phyloP scores from a whole-genome alignment of 2,113 vertebrate species.

The Lichenostomus cassidix region DNA sequence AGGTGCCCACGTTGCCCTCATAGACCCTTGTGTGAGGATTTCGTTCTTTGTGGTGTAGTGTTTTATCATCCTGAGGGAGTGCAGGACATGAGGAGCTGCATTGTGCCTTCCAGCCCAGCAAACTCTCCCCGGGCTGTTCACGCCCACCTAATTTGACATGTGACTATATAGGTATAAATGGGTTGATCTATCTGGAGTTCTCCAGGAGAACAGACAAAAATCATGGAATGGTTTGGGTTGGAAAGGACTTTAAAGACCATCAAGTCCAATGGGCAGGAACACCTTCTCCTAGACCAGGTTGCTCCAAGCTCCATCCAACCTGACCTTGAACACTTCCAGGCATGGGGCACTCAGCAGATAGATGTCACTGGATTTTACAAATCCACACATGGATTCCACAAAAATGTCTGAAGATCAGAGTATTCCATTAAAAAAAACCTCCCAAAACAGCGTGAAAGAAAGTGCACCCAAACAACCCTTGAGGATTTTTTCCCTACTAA shows the following conservation, averaged over 20 bases:
- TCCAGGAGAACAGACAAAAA: background rate
- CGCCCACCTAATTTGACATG: background rate
- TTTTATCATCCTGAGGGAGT: background rate
- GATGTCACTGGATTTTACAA: background rate
- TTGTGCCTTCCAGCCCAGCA: background rate
- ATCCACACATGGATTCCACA: background rate
- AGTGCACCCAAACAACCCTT: background rate
- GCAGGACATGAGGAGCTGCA: background rate
- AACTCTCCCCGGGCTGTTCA: background rate
- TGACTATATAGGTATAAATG: background rate
- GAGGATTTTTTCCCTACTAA: background rate
- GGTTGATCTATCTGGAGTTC: background rate
- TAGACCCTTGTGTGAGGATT: too few relatives aligned
- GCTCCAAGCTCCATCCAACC: background rate
- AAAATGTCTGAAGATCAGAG: background rate
- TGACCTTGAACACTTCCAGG: background rate
- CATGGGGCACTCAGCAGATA: background rate
- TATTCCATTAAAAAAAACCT: background rate
- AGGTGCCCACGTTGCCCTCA: background rate
- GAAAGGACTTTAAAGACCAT: background rate
- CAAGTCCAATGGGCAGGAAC: background rate
- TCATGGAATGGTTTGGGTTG: background rate
- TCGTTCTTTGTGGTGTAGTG: fast-evolving
- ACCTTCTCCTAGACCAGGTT: background rate
- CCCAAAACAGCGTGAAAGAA: background rate